Percentiles rank a stretch among this genome's conserved stretches.
phyloP scores from a whole-genome alignment of 2,113 vertebrate species.

The Callionymus lyra region DNA sequence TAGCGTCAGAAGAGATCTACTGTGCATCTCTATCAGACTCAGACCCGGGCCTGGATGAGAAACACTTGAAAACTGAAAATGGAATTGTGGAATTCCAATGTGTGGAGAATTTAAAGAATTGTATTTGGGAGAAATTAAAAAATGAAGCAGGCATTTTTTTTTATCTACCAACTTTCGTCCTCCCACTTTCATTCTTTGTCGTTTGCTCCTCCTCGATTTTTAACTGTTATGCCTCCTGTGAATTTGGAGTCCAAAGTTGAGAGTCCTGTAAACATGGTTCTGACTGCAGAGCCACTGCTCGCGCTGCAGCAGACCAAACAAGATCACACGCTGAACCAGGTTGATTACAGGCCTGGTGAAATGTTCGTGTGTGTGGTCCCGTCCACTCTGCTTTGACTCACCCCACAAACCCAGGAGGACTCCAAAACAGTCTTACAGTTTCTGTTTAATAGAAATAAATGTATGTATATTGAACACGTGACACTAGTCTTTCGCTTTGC shows the following conservation, averaged over 20 bases:
- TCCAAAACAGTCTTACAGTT: too few relatives aligned
- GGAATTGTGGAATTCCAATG: too few relatives aligned
- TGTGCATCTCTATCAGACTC: constrained; percentile 43
- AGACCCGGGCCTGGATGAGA: not conserved
- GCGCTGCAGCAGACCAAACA: constrained; percentile 29
- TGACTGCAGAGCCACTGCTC: constrained; percentile 4
- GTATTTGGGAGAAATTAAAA: constrained; percentile 2
- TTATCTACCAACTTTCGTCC: constrained; percentile 35
- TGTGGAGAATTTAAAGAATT: constrained; percentile 36
- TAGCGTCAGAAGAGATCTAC: constrained; percentile 52
- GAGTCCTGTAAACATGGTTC: too few relatives aligned
- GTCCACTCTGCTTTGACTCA: constrained; percentile 5
- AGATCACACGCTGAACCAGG: constrained; percentile 31
- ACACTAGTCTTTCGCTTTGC: too few relatives aligned
- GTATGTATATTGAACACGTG: too few relatives aligned
- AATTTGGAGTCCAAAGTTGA: too few relatives aligned
- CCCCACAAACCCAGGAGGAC: not conserved
- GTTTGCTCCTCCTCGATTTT: constrained; percentile 41
- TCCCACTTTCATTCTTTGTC: constrained; percentile 54
- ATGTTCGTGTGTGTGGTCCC: constrained; percentile 24
- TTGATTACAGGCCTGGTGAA: constrained; percentile 22
- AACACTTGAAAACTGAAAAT: too few relatives aligned
- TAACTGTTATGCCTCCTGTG: not conserved
- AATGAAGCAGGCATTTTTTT: constrained; percentile 39
- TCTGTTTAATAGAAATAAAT: too few relatives aligned